Base-by-base conservation (phyloP, 2,888 invertebrate genomes). In the Pimpla rufipes region DNA sequence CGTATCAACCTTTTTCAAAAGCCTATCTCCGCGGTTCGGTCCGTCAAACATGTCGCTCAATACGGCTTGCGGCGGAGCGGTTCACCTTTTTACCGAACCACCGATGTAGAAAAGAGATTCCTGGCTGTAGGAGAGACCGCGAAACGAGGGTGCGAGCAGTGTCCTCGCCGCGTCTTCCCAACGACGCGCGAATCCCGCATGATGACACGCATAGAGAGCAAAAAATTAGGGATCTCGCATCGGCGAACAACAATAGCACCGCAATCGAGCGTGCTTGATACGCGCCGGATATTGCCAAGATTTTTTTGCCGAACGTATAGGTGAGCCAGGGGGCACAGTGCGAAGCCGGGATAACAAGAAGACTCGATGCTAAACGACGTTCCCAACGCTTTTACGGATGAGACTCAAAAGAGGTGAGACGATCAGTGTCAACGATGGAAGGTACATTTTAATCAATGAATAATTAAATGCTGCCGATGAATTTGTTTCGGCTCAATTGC, bases 71-170 rank as follows among this genome's bases (percentile, higher is more conserved):
- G 29, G 62, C 50, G 62, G n/a, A 67, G 67, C 29, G 75, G 73
- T 81, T 79, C 75, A 74, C 74, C 77, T 82, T 83, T 75, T 73
- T 76, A 79, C 45, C 45, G 74, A 81, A 66, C 35, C 79, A 77
- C 45, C 81, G 81, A 81, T 64, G 81, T 84, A 80, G 80, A 85
- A 85, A 76, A 83, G 83, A 85, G 85, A 83, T 85, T 85, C n/a
- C 79, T 81, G 68, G 85, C 83, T 29, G n/a, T 85, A 85, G 66
- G 66, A 57, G 40, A 37, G 29, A 35, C 40, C 16, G 57, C n/a
- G n/a, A n/a, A 6, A 29, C 55, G 59, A 70, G 70, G 70, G 70
- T 70, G 70, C 55, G 70, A 70, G 52, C 50, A 13, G 21, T 55
- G 37, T 70, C 50, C 13, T 37, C 21, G 47, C 16, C 50, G 57